These are phyloP conservation scores for Panthera uncia DNA, from an alignment of 2,113 vertebrate species.

Conservation along the genomic window DNA sequence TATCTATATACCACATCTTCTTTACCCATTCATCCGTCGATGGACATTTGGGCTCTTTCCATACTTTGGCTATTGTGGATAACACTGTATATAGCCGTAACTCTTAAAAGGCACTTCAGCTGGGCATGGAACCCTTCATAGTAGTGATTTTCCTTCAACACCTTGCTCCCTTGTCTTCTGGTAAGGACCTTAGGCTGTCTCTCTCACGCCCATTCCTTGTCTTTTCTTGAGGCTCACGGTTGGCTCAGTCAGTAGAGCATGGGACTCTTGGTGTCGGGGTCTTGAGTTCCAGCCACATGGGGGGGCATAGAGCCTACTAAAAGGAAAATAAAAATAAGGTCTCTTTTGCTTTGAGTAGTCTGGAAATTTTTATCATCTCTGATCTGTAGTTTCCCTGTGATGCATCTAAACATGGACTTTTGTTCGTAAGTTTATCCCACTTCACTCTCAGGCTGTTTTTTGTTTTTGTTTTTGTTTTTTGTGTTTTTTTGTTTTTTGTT, in stretches of 20 bases:
- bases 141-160: fast-evolving
- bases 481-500: too few species aligned
- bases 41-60: too few species aligned
- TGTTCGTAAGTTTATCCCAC: not conserved
- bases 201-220: not conserved
- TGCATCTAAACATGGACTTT: too few species aligned
- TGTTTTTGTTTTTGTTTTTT: too few species aligned
- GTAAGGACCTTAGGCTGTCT: not conserved
- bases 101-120: not conserved
- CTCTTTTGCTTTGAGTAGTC: not conserved
- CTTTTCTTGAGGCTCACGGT: not conserved
- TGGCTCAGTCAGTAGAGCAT: not conserved
- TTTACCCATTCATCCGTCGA: too few species aligned
- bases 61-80: too few species aligned
- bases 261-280: not conserved
- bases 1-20: too few species aligned
- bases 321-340: not conserved
- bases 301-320: not conserved
- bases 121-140: fast-evolving
- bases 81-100: not conserved
- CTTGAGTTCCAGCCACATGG: not conserved
- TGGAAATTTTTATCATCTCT: not conserved
- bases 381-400: not conserved
- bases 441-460: too few species aligned
- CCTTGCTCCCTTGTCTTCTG: too few species aligned